Evolutionary conservation across 1,140 invertebrate species (phyloP), one percentile per base, ranked within the genome.

Genomic region (Diorhabda carinulata): DNA sequence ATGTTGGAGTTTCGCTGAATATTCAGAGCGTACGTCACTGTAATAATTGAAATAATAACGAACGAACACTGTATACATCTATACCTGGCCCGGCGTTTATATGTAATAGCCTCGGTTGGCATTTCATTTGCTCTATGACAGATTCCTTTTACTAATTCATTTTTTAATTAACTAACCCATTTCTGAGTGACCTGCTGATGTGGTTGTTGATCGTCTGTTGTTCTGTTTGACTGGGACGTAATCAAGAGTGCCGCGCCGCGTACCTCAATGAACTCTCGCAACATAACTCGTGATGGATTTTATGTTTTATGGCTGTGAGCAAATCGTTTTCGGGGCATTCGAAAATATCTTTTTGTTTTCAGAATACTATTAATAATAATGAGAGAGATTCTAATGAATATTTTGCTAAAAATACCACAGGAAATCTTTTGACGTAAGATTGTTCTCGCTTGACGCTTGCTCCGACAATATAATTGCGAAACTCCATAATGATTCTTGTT

Each of bases 121-220:
- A 78, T 75, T 78, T 78, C 76, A 78, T 78, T 78, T 78, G 70
- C 70, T 70, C 70, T 78, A 78, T 78, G 76, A 78, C 76, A 78
- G 76, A 78, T 78, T 78, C 76, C 76, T 76, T 70, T 76, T 76
- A 78, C 76, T 78, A 78, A 78, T 78, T 78, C 76, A 78, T 76
- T 78, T 78, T 78, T 78, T 78, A 78, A 78, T 78, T 78, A 78
- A 78, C 76, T 67, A 67, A 67, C 68, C 76, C 70, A 69, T 71
- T 77, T 70, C 74, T 69, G 72, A 72, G 70, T 70, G 69, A 68
- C 68, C 70, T 68, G 59, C 66, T 63, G 70, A 64, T 68, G 66
- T 52, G 47, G 47, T 52, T 52, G 70, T 72, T 67, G 70, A 69
- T 70, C 64, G 67, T 68, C 66, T 66, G 62, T 57, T 66, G 58